phyloP scores from a whole-genome alignment of 2,888 invertebrate genomes.

The Periphyllus acericola region DNA sequence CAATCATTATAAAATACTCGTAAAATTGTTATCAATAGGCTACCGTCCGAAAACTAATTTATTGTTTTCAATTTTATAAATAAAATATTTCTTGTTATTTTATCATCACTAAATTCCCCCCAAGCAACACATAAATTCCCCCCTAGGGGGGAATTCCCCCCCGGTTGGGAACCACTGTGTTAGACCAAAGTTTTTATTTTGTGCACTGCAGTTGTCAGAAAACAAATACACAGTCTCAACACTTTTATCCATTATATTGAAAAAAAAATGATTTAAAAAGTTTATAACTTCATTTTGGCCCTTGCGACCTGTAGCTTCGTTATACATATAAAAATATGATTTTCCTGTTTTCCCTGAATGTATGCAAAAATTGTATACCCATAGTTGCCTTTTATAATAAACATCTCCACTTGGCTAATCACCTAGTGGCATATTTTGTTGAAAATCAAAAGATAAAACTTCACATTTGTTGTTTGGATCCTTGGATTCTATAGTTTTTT shows the following conservation, averaged over 20 bases:
- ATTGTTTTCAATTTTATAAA: too few species aligned
- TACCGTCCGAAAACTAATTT: too few species aligned
- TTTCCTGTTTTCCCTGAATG: constrained; percentile 62
- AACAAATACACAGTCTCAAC: neutral
- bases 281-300: constrained; percentile 58
- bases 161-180: too few species aligned
- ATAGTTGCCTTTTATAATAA: constrained; percentile 64
- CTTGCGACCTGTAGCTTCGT: constrained; percentile 63
- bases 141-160: too few species aligned
- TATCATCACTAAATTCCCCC: too few species aligned
- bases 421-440: constrained; percentile 64
- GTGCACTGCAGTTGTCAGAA: neutral
- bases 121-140: too few species aligned
- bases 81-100: too few species aligned
- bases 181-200: constrained; percentile 5
- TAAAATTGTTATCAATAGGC: too few species aligned
- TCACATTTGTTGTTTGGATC: neutral
- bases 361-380: constrained; percentile 63
- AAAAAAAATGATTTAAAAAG: constrained; percentile 41
- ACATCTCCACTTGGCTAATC: constrained; percentile 64
- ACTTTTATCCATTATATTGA: neutral
- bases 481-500: neutral
- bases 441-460: constrained; percentile 61
- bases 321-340: constrained; percentile 63
- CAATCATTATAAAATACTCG: too few species aligned